These are phyloP conservation scores for Heterodera carotae DNA, from an alignment of 1,140 invertebrate species.

Conservation along the genomic window DNA sequence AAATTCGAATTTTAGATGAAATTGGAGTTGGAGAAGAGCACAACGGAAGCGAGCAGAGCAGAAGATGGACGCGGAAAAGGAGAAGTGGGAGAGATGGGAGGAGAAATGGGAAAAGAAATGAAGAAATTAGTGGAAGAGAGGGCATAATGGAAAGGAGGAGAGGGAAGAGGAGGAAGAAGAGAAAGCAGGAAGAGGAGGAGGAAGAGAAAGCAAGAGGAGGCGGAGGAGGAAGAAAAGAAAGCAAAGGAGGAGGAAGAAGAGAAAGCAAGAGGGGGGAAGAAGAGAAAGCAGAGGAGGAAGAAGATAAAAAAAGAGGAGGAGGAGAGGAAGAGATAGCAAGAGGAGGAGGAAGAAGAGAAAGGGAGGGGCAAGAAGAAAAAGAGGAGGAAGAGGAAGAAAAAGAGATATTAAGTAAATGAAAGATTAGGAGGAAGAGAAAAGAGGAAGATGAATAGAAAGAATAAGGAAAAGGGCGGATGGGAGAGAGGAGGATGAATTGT, in stretches of 20 bases:
- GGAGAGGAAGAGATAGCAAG: too few species aligned
- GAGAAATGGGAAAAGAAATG: not conserved
- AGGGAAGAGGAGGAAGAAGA: not conserved
- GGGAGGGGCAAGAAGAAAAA: too few species aligned
- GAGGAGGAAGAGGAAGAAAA: too few species aligned
- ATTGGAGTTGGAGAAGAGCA: not conserved
- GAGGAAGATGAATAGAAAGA: not conserved
- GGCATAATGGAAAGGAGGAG: not conserved
- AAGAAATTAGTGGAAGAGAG: not conserved
- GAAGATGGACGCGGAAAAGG: not conserved
- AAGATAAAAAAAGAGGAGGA: too few species aligned
- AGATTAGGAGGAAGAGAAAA: not conserved
- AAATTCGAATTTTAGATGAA: not conserved
- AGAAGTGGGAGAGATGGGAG: not conserved
- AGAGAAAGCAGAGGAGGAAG: not conserved
- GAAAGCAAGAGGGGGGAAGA: not conserved
- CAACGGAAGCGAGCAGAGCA: not conserved
- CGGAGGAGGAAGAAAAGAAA: too few species aligned
- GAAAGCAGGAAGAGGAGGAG: not conserved
- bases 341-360: too few species aligned
- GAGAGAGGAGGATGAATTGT: not conserved
- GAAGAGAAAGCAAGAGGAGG: too few species aligned
- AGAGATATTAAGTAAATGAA: too few species aligned
- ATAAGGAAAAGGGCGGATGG: not conserved
- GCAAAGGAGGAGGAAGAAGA: not conserved